Conservation (phyloP, 2,888 invertebrate species). For the Nowickia ferox region DNA sequence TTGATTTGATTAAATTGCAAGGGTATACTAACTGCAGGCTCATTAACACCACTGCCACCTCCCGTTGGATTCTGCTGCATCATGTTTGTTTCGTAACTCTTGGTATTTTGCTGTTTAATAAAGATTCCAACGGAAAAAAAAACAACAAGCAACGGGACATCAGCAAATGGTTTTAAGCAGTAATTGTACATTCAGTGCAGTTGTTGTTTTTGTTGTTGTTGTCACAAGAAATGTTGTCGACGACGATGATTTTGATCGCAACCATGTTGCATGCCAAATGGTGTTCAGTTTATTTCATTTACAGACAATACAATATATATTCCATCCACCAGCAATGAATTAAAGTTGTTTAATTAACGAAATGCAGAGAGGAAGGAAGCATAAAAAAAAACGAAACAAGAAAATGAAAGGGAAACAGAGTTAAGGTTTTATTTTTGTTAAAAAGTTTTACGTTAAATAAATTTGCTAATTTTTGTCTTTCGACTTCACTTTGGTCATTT, state of each 20-base stretch:
- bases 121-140: not conserved
- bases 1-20: slow-evolving; percentile 82
- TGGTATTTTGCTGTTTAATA: slow-evolving; percentile 68
- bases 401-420: not conserved
- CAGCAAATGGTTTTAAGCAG: slow-evolving; percentile 42
- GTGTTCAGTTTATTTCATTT: slow-evolving; percentile 41
- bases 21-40: slow-evolving; percentile 75
- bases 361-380: slow-evolving; percentile 2
- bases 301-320: slow-evolving; percentile 35
- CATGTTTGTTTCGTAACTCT: slow-evolving; percentile 67
- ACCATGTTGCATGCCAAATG: slow-evolving; percentile 41
- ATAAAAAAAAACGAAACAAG: slow-evolving; percentile 31
- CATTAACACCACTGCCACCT: slow-evolving; percentile 21
- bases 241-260: slow-evolving; percentile 29
- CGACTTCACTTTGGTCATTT: slow-evolving; percentile 2
- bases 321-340: slow-evolving; percentile 38
- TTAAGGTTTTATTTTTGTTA: not conserved
- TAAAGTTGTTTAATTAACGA: slow-evolving; percentile 39
- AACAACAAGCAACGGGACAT: slow-evolving; percentile 32
- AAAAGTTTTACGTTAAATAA: slow-evolving; percentile 18
- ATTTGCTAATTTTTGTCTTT: slow-evolving; percentile 22
- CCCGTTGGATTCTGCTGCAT: slow-evolving; percentile 65
- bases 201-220: slow-evolving; percentile 37
- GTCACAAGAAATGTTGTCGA: slow-evolving; percentile 1
- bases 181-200: slow-evolving; percentile 42